Percentiles rank a stretch among this genome's conserved stretches.
These are phyloP conservation scores for Aphis craccivora DNA, from an alignment of 1,140 invertebrate species.

Conservation along the genomic window DNA sequence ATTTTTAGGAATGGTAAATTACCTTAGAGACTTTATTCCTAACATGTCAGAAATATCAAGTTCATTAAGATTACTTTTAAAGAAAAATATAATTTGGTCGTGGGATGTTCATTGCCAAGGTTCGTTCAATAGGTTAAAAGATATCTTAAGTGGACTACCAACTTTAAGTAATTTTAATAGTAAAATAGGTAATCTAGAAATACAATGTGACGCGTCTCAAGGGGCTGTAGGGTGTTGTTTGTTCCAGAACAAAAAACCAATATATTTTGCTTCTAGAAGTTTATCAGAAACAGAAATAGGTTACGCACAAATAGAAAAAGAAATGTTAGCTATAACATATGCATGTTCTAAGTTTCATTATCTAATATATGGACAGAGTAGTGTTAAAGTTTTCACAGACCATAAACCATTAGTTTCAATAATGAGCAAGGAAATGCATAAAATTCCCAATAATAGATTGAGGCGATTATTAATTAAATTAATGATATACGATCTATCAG, in stretches of 20 bases:
- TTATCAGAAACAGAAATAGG: conserved; percentile 62
- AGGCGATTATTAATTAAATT: too few species aligned
- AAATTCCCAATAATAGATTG: too few species aligned
- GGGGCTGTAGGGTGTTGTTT: conserved; percentile 62
- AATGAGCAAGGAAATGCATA: too few species aligned
- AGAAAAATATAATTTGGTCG: conserved; percentile 59
- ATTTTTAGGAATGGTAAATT: conserved; percentile 65
- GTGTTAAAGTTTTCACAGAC: background rate
- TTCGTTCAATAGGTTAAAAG: conserved; percentile 63
- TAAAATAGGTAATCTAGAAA: conserved; percentile 59
- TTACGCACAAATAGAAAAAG: conserved; percentile 62
- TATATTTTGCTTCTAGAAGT: conserved; percentile 62
- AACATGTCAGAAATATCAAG: conserved; percentile 60
- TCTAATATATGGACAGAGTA: conserved; percentile 59
- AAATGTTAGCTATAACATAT: conserved; percentile 62
- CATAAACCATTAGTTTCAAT: background rate
- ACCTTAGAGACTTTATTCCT: conserved; percentile 62
- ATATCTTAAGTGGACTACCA: conserved; percentile 60
- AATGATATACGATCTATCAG: too few species aligned
- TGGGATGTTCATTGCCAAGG: conserved; percentile 59
- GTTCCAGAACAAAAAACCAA: conserved; percentile 63
- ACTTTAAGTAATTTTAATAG: conserved; percentile 62
- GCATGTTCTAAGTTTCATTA: conserved; percentile 62
- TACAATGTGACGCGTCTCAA: conserved; percentile 63
- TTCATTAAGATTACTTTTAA: conserved; percentile 62